Evolutionary conservation across 2,797 vertebrate species (phyloP), one percentile per base, ranked within the genome.

Genomic region (Bovichtus diacanthus): DNA sequence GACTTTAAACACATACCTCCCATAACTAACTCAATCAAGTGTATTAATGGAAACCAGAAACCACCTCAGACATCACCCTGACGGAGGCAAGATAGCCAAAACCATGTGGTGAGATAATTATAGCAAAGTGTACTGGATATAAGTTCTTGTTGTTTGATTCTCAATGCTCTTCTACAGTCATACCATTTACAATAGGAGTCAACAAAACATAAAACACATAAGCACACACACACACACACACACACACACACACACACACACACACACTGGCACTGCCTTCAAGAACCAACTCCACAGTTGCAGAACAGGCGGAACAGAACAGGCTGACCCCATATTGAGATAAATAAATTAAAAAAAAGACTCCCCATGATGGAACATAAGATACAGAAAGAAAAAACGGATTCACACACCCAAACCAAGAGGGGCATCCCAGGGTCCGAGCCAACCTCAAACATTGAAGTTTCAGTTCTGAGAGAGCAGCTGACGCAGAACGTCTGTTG

Each of bases 391-490:
- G 1, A 23, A 13, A 50, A 44, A 15, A 16, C 29, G 6, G 66
- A 50, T 44, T 61, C 53, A 73, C 43, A 50, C 16, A 53, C 12
- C 8, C 5, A 69, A 31, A 58, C 23, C 64, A 66, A 78, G 76
- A 41, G 34, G 74, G 54, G 49, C 61, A 79, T 80, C 23, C 65
- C 49, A 41, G 54, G 31, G 29, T 54, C 55, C 9, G 25, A 36
- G 54, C 50, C 41, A 65, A 51, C 25, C 34, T 9, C 62, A 6
- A 41, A 63, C 11, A 43, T 60, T 38, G 2, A 60, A 44, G 79
- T 69, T 78, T 72, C 39, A 62, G 27, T 54, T 79, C 70, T 31
- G 49, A 69, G 46, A 58, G 11, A 82, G 55, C 60, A 82, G 76
- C 72, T 70, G 72, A 82, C 73, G 68, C 74, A 58, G 39, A 64